Conservation (phyloP, 2,113 vertebrate genomes). For the Myotis brandtii region DNA sequence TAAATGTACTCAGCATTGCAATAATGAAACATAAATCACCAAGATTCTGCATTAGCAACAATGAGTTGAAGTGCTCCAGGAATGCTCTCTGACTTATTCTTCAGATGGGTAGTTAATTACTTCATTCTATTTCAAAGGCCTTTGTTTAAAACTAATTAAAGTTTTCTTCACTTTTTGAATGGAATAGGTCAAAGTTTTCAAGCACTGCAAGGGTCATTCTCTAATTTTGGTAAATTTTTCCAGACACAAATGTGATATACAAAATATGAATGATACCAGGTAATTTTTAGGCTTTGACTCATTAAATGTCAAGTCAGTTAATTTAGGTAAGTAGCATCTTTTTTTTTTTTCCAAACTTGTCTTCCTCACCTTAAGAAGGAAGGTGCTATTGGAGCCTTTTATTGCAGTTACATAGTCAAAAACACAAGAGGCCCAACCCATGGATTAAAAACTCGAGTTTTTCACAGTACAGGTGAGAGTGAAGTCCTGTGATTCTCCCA, state of each 20-base stretch:
- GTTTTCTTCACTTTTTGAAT: not conserved
- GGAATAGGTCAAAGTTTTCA: slow-evolving; percentile 7
- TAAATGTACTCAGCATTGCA: not conserved
- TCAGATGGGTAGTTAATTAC: not conserved
- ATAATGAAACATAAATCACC: slow-evolving; percentile 29
- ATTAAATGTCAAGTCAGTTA: slow-evolving; percentile 50
- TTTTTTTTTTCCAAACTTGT: not conserved
- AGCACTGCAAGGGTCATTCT: not conserved
- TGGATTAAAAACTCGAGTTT: not conserved
- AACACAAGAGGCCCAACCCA: not conserved
- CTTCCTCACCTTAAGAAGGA: not conserved
- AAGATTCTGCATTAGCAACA: not conserved
- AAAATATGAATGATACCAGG: not conserved
- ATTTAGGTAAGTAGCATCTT: not conserved
- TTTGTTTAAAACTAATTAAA: slow-evolving; percentile 45
- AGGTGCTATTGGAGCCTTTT: slow-evolving; percentile 6
- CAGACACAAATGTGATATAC: not conserved
- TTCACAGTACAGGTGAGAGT: not conserved
- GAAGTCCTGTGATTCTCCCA: not conserved
- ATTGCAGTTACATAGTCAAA: slow-evolving; percentile 38
- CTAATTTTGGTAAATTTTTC: not conserved
- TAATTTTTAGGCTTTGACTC: not conserved
- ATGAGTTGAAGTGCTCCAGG: not conserved
- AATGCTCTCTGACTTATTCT: not conserved
- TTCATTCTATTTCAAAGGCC: not conserved